Base-by-base conservation (phyloP, 2,113 vertebrate genomes). In the Chascanopsetta lugubris region DNA sequence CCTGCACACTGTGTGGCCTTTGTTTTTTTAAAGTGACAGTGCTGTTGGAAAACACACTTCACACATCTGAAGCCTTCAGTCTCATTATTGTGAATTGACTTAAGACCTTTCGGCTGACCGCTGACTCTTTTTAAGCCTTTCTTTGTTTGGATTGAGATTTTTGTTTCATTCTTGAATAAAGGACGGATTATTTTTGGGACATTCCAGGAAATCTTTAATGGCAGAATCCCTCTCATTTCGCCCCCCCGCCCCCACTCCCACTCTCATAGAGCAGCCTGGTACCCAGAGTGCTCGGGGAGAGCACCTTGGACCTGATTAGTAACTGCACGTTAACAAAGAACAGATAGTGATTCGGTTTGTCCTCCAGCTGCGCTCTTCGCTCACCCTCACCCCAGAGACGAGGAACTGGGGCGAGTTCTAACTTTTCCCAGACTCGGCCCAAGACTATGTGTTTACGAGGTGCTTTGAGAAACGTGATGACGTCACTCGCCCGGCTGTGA, bases 401-500 rank as follows among this genome's bases (percentile, higher is more conserved):
- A 65, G 61, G 64, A 49, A 22, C n/a, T n/a, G 8, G 7, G 40
- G 27, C 3, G 22, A 38, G 45, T 61, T 48, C 38, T 80, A 78
- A 68, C 69, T 47, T 51, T 80, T 80, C 63, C 77, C 75, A 79
- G 78, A 77, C 64, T 69, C 66, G 67, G 75, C 22, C 8, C 10
- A 68, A 9, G 53, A 69, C 68, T 68, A 43, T 51, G 63, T 73
- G 64, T 83, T 91, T 84, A 85, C 71, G 77, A 75, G 84, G 84
- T 77, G 79, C 60, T 75, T 82, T 38, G 75, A 75, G 64, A 87
- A 76, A 86, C 42, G 67, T 67, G 67, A 83, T 86, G 85, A 87
- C 84, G 85, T 90, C 88, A 88, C 82, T 58, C 30, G 8, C 66
- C n/a, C 72, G 78, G 83, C 87, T 88, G 88, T 82, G 72, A 87